Conservation (phyloP, 1,140 invertebrate genomes). For the Anastrepha ludens region DNA sequence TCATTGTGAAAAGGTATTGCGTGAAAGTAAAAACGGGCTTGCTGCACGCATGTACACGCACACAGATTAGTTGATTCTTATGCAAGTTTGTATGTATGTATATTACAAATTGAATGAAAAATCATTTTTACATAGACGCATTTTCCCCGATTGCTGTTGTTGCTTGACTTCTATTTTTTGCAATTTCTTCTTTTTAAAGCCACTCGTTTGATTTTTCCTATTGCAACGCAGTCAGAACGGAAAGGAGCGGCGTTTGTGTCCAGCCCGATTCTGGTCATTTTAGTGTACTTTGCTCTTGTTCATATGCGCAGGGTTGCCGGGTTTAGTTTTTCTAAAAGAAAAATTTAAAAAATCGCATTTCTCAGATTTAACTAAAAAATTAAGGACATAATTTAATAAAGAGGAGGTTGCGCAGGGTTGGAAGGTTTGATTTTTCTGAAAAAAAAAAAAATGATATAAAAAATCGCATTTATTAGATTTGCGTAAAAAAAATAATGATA, state of each 20-base stretch:
- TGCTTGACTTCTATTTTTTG: not conserved
- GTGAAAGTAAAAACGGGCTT: conserved; percentile 40
- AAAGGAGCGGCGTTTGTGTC: not conserved
- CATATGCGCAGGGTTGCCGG: not conserved
- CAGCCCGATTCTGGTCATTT: not conserved
- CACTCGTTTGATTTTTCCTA: conserved; percentile 26
- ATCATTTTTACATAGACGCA: not conserved
- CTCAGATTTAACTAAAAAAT: no score
- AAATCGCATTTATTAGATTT: no score
- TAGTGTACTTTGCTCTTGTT: not conserved
- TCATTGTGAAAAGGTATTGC: not conserved
- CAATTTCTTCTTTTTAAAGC: not conserved
- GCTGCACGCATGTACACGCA: not conserved
- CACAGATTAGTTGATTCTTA: no score
- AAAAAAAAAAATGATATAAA: no score
- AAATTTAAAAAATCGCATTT: no score
- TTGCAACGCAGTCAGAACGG: not conserved
- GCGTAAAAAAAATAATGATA: no score
- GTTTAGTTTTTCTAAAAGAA: no score
- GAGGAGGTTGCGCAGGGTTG: no score
- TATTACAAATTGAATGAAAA: not conserved
- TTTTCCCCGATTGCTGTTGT: conserved; percentile 11
- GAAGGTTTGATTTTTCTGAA: no score
- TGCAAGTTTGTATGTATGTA: not conserved
- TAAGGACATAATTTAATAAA: no score